These are phyloP conservation scores for Mus caroli DNA, from an alignment of 2,797 vertebrate species.

Conservation along the genomic window DNA sequence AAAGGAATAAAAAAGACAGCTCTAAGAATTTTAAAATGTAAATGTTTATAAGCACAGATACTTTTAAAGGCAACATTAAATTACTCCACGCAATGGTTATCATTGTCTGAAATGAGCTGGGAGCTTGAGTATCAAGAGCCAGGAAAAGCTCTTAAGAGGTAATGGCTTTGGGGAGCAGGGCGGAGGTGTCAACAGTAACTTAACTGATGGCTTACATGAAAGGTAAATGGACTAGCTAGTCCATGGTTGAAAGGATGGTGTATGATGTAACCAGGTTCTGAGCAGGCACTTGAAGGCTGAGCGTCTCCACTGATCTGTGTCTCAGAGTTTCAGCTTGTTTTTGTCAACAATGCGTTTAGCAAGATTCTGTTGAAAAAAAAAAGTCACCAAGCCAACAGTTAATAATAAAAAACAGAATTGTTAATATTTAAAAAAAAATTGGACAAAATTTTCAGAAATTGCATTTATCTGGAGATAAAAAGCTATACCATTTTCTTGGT, in stretches of 20 bases:
- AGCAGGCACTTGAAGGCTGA: background rate
- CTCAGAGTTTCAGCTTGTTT: constrained; percentile 30
- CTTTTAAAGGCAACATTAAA: constrained; percentile 21
- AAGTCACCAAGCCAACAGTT: background rate
- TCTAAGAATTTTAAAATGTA: constrained; percentile 15
- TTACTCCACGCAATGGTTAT: background rate
- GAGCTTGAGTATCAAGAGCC: background rate
- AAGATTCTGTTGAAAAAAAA: constrained; percentile 10
- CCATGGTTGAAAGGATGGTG: background rate
- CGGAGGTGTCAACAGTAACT: background rate
- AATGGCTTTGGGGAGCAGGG: background rate
- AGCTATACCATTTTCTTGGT: background rate
- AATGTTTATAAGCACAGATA: constrained; percentile 60
- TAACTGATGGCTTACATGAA: background rate
- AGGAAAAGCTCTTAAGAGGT: background rate
- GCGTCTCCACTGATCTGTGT: background rate
- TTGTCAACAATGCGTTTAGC: background rate
- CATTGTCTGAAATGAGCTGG: background rate
- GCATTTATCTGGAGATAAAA: constrained; percentile 18
- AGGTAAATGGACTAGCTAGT: background rate
- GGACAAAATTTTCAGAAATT: constrained; percentile 31
- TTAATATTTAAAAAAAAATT: constrained; percentile 54
- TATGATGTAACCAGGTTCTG: background rate
- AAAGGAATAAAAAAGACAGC: background rate
- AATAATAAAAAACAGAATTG: constrained; percentile 55